These are phyloP conservation scores for Melospiza georgiana DNA, from an alignment of 2,113 vertebrate species.

Conservation along the genomic window DNA sequence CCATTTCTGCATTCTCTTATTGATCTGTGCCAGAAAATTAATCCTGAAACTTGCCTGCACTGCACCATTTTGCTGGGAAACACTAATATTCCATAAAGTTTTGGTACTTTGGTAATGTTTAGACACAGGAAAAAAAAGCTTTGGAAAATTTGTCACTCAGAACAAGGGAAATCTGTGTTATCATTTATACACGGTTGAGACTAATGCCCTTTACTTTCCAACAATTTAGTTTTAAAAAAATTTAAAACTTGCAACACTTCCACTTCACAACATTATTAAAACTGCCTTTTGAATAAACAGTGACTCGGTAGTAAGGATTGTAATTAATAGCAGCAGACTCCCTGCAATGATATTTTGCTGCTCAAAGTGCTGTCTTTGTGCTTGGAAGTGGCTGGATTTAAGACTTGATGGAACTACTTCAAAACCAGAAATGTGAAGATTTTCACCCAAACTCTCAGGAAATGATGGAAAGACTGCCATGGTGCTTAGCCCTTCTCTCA, in stretches of 20 bases:
- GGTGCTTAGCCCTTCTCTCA: background rate
- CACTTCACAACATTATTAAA: background rate
- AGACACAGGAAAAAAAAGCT: background rate
- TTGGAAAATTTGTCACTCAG: background rate
- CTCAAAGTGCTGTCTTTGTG: background rate
- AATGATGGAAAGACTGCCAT: background rate
- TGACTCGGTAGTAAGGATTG: background rate
- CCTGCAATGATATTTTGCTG: background rate
- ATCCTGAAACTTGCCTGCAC: background rate
- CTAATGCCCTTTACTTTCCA: fast-evolving
- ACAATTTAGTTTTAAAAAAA: background rate
- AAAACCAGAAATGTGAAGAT: background rate
- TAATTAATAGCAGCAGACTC: background rate
- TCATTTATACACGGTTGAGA: fast-evolving
- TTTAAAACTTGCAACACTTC: background rate
- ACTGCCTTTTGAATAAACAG: background rate
- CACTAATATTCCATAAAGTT: background rate
- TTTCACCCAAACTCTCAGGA: background rate
- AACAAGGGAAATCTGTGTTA: background rate
- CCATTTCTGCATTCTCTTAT: background rate
- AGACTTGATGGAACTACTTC: background rate
- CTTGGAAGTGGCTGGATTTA: background rate
- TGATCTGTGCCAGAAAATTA: background rate
- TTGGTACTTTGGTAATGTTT: fast-evolving
- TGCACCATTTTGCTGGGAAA: background rate